Conservation (phyloP, 2,888 invertebrate genomes). For the Copidosoma aretas region DNA sequence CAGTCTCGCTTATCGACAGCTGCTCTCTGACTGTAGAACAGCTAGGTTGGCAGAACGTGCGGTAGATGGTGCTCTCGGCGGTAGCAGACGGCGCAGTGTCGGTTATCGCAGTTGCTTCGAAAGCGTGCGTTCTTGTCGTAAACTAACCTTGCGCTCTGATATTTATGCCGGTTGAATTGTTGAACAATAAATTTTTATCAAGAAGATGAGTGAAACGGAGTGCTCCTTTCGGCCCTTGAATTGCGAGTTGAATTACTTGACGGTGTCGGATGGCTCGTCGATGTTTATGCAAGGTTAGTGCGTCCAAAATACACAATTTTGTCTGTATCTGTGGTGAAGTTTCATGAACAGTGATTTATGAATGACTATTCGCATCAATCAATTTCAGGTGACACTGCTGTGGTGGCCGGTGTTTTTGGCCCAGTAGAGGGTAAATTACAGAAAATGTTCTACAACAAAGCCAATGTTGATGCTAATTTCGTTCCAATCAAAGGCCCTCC, state of each 20-base stretch:
- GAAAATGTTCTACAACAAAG: constrained; percentile 79
- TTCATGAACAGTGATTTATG: no score
- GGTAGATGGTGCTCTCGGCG: no score
- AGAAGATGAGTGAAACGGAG: constrained; percentile 45
- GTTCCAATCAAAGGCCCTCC: constrained; percentile 74
- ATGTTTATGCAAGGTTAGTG: constrained; percentile 76
- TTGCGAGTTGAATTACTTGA: constrained; percentile 76
- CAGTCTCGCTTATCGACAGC: no score
- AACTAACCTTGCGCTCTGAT: constrained; percentile 21
- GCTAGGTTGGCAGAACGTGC: no score
- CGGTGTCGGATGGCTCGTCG: constrained; percentile 80
- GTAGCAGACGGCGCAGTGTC: not conserved
- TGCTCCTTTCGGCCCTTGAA: constrained; percentile 64
- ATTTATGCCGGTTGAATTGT: constrained; percentile 10
- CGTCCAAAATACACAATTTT: constrained; percentile 13
- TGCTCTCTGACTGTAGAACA: no score
- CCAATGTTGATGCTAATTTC: constrained; percentile 80
- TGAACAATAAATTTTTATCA: not conserved
- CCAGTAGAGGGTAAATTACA: constrained; percentile 80
- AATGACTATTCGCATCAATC: constrained; percentile 12
- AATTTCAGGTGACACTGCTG: constrained; percentile 77
- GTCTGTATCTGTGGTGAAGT: not conserved
- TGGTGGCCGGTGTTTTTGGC: constrained; percentile 80
- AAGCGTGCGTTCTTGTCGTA: constrained; percentile 14
- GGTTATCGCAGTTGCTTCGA: not conserved